Conservation (phyloP, 2,888 invertebrate genomes). For the Linnaemya tessellans region DNA sequence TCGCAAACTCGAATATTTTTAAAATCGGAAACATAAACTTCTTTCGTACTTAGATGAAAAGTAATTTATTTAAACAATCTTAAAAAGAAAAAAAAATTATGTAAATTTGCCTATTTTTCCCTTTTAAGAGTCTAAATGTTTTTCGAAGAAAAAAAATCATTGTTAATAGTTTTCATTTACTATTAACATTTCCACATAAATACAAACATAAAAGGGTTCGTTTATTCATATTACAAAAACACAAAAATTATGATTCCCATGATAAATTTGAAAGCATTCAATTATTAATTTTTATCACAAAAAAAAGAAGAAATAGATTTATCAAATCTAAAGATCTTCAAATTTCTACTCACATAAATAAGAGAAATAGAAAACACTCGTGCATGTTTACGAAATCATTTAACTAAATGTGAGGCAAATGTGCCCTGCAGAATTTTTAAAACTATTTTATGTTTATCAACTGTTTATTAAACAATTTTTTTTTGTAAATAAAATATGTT, state of each 20-base stretch:
- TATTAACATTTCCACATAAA: neutral
- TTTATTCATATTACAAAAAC: conserved; percentile 5
- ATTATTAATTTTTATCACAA: conserved; percentile 78
- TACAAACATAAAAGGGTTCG: neutral
- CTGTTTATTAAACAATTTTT: no score
- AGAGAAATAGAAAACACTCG: neutral
- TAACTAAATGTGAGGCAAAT: neutral
- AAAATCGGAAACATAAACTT: no score
- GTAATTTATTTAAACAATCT: no score
- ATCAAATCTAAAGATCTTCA: conserved; percentile 55
- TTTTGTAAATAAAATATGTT: no score
- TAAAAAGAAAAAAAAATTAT: no score
- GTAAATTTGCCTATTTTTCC: no score
- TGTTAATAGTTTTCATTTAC: neutral
- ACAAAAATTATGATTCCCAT: conserved; percentile 74
- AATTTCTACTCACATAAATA: conserved; percentile 33
- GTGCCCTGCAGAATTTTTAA: conserved; percentile 17
- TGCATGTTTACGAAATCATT: neutral
- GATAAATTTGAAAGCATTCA: conserved; percentile 81
- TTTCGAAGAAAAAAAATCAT: no score
- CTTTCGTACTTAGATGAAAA: no score
- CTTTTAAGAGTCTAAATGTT: no score
- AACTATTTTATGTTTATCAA: no score
- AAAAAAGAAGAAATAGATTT: conserved; percentile 27
- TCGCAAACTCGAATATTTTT: no score